Evolutionary conservation across 2,797 vertebrate genomes (phyloP), one percentile per base, ranked within the genome.

Genomic region (Mionectes olivaceus): DNA sequence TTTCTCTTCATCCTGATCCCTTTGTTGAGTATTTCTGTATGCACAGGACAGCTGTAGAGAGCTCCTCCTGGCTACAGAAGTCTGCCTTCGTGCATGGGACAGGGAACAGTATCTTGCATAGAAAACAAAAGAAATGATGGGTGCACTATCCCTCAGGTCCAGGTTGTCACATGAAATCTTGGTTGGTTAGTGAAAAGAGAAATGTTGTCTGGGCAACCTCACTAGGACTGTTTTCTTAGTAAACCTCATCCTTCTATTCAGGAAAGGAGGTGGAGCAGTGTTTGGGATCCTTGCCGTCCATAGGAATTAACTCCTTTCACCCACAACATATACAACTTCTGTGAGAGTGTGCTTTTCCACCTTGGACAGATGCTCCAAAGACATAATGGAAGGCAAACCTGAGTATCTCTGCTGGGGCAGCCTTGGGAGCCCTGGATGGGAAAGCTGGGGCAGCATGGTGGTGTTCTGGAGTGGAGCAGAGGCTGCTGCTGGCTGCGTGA

Each of bases 311-410:
- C 22, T 78, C 22, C 32, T 78, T 89, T 69, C 60, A 73, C 13
- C 19, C 32, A 65, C 37, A 47, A 10, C 0, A 2, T 33, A 28
- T 15, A 46, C 0, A 2, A 30, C 14, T 30, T 74, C 11, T 63
- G 5, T 43, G 11, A 23, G 19, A 4, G 12, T 8, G 3, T 64
- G 24, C 6, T 70, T 5, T 32, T 76, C 57, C 47, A 8, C 39
- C 13, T 47, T 0, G 2, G 33, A 52, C 17, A 30, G 4, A 5
- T 73, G 63, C 19, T 63, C 28, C 39, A 49, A 49, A 77, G 24
- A 19, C 6, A 2, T 30, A 68, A 67, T 12, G 0, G 0, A 79
- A 71, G 16, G 44, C 21, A 71, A 70, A 79, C 16, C 32, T 70
- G 32, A 7, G 3, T 65, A 32, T 16, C 10, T 52, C 19, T 67